These are phyloP conservation scores for Chalcis sispes DNA, from an alignment of 2,888 invertebrate genomes.

Conservation along the genomic window DNA sequence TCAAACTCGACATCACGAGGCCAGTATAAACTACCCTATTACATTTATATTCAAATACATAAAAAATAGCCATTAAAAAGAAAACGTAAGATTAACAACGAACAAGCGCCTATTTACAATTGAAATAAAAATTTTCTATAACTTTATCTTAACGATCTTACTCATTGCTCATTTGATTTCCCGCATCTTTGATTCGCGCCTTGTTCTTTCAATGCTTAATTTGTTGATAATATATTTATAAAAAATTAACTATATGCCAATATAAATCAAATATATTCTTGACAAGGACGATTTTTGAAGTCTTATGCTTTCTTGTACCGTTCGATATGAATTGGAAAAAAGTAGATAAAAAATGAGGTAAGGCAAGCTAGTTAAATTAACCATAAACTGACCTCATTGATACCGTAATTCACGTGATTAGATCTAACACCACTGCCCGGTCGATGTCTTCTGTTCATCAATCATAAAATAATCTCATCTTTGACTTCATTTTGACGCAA, in stretches of 20 bases:
- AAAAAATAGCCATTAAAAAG: conserved; percentile 51
- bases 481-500: conserved; percentile 50
- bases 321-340: conserved; percentile 47
- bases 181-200: conserved; percentile 40
- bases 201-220: conserved; percentile 39
- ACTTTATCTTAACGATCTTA: conserved; percentile 25
- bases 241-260: conserved; percentile 49
- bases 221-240: conserved; percentile 36
- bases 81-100: conserved; percentile 56
- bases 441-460: conserved; percentile 52
- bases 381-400: conserved; percentile 55
- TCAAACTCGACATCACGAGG: conserved; percentile 46
- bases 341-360: conserved; percentile 56
- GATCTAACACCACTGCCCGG: conserved; percentile 57
- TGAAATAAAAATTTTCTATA: conserved; percentile 52
- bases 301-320: conserved; percentile 34
- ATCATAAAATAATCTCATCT: conserved; percentile 55
- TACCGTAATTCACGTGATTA: conserved; percentile 40
- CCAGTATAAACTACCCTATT: conserved; percentile 42
- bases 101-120: conserved; percentile 59
- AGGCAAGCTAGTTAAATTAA: conserved; percentile 54
- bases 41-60: conserved; percentile 27
- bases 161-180: conserved; percentile 22
- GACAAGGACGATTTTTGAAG: conserved; percentile 43
- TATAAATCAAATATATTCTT: conserved; percentile 41